Evolutionary conservation across 2,113 vertebrate genomes (phyloP), one percentile per base, ranked within the genome.

Genomic region (Candoia aspera): DNA sequence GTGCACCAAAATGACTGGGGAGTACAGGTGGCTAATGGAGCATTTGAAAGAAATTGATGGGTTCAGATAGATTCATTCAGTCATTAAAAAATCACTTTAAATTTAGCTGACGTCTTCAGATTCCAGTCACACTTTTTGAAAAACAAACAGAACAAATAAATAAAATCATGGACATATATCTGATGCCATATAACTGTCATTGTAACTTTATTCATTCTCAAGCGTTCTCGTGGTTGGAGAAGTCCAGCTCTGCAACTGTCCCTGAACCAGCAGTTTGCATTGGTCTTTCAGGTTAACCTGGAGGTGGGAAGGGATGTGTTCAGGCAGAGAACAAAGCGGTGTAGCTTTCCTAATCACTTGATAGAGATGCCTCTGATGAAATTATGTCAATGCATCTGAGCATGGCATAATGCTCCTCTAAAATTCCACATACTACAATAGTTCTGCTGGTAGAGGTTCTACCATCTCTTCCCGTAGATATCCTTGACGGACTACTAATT

Each of bases 1-100:
- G 29, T 0, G 0, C 0, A 1, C 55, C 37, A 0, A 17, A 62
- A 68, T 33, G 59, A 87, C 83, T 8, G 0, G 0, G 54, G 64
- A 8, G 95, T 88, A 64, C 0, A 9, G 0, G 15, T 0, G 59
- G 53, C 26, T 92, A 37, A 0, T 54, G 17, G 42, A 17, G 0
- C 42, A 4, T 90, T 55, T 54, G 93, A 86, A 29, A 33, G 2
- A 12, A 83, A 91, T 59, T 83, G 24, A 54, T 8, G 0, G 6
- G 24, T 57, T 0, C 0, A 87, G 59, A 21, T 49, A 0, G 8
- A 0, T n/a, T 83, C 55, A 26, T 24, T 49, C 21, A 84, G 26
- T 46, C n/a, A 26, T 84, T 84, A 9, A 49, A 49, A 84, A 46
- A 8, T 1, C 23, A 86, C 12, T 54, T 86, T 33, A 86, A 49